phyloP scores from a whole-genome alignment of 2,797 vertebrate species.

The Iguana delicatissima region DNA sequence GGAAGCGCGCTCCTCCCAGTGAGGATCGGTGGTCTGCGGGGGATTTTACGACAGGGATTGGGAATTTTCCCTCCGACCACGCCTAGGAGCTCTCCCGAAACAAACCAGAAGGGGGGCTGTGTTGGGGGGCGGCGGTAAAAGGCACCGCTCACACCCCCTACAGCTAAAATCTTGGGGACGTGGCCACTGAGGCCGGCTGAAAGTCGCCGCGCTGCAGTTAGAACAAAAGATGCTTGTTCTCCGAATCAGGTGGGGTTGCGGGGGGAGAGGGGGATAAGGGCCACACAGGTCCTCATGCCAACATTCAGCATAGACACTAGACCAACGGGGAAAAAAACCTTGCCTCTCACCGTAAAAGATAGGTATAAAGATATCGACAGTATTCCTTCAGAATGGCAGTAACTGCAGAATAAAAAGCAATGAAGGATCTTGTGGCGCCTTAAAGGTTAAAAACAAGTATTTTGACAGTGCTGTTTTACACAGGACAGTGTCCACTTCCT shows the following conservation, averaged over 20 bases:
- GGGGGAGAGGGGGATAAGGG: not conserved
- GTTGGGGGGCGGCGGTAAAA: not conserved
- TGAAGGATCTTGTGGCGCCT: not conserved
- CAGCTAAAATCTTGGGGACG: not conserved
- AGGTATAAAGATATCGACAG: not conserved
- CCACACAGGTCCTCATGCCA: not conserved
- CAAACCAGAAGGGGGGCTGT: not conserved
- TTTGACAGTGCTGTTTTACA: not conserved
- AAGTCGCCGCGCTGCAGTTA: not conserved
- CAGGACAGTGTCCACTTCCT: not conserved
- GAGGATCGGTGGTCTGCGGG: not conserved
- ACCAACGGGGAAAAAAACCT: too few relatives aligned
- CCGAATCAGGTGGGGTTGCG: not conserved
- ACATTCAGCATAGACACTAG: too few relatives aligned
- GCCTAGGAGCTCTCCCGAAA: too few relatives aligned
- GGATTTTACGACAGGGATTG: not conserved
- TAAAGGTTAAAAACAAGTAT: not conserved
- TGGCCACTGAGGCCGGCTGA: too few relatives aligned
- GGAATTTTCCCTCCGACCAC: not conserved
- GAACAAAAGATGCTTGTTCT: not conserved
- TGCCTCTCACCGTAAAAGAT: not conserved
- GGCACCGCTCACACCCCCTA: not conserved
- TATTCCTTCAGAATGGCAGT: not conserved
- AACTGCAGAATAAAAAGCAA: not conserved
- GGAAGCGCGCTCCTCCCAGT: too few relatives aligned